Evolutionary conservation across 2,797 vertebrate species (phyloP).

Genomic region (Melanotaenia nigrans): DNA sequence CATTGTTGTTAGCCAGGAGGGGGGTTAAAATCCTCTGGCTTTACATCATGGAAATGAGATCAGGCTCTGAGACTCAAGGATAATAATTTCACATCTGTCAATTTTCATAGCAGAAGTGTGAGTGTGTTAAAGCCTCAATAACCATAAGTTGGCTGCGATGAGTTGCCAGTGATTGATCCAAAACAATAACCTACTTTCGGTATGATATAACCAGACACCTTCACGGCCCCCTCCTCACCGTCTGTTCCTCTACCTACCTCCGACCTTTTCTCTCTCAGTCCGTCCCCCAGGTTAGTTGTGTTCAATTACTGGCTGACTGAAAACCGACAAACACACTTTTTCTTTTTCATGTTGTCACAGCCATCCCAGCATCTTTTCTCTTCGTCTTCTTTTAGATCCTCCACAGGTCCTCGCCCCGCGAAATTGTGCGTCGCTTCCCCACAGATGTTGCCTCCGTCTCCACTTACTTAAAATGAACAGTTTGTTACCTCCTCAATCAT

Average conservation of each 20-base stretch:
- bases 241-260: conserved; percentile 68
- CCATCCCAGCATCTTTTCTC: conserved; percentile 73
- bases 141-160: conserved; percentile 46
- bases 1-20: conserved; percentile 55
- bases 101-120: conserved; percentile 23
- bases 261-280: conserved; percentile 77
- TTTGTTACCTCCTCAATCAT: conserved; percentile 36
- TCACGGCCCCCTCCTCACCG: conserved; percentile 53
- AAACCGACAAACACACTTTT: conserved; percentile 82
- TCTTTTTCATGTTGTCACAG: conserved; percentile 86
- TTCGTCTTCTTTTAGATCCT: conserved; percentile 60
- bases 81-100: conserved; percentile 49
- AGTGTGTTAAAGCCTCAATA: conserved; percentile 13
- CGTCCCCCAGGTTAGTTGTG: conserved; percentile 77
- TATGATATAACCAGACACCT: conserved; percentile 76
- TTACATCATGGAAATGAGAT: conserved; percentile 53
- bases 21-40: conserved; percentile 60
- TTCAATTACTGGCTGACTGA: conserved; percentile 79
- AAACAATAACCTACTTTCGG: conserved; percentile 77
- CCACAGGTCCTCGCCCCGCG: conserved; percentile 73
- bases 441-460: conserved; percentile 68
- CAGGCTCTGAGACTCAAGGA: conserved; percentile 40
- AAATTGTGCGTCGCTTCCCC: conserved; percentile 61
- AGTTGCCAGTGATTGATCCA: conserved; percentile 52
- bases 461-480: conserved; percentile 45